These are phyloP conservation scores for Neotoma lepida DNA, from an alignment of 2,113 vertebrate species.

Conservation along the genomic window DNA sequence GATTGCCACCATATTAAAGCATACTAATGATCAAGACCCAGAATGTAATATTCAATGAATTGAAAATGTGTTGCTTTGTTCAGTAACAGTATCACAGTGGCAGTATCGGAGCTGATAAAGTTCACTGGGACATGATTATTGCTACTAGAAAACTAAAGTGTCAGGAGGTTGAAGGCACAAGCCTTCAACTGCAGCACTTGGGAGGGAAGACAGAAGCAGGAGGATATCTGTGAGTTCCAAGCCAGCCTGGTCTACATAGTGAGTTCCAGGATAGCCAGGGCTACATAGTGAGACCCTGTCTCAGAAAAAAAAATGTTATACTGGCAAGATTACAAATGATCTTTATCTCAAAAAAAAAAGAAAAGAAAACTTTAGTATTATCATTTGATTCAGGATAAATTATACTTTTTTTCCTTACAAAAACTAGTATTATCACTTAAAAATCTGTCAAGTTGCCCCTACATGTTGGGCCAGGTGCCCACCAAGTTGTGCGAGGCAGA, in stretches of 20 bases:
- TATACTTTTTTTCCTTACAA: not conserved
- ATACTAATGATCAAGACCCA: not conserved
- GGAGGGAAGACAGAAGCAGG: not conserved
- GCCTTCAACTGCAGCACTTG: not conserved
- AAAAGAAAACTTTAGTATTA: not conserved
- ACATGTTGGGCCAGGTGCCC: no score
- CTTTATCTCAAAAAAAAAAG: slow-evolving; percentile 5
- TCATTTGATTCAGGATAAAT: not conserved
- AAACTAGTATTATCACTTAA: not conserved
- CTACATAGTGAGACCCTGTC: not conserved
- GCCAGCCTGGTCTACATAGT: not conserved
- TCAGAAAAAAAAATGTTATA: no score
- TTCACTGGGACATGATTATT: not conserved
- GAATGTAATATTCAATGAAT: slow-evolving; percentile 41
- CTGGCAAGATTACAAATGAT: not conserved
- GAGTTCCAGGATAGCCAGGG: not conserved
- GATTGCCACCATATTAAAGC: not conserved
- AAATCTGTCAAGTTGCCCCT: not conserved
- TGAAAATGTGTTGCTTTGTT: not conserved
- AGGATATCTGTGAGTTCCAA: not conserved
- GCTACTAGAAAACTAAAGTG: not conserved
- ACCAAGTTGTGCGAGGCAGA: no score
- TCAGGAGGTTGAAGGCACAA: not conserved
- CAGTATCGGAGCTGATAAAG: not conserved
- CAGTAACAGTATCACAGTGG: not conserved